These are phyloP conservation scores for Tipula vernalis DNA, from an alignment of 2,888 invertebrate species.

Conservation along the genomic window DNA sequence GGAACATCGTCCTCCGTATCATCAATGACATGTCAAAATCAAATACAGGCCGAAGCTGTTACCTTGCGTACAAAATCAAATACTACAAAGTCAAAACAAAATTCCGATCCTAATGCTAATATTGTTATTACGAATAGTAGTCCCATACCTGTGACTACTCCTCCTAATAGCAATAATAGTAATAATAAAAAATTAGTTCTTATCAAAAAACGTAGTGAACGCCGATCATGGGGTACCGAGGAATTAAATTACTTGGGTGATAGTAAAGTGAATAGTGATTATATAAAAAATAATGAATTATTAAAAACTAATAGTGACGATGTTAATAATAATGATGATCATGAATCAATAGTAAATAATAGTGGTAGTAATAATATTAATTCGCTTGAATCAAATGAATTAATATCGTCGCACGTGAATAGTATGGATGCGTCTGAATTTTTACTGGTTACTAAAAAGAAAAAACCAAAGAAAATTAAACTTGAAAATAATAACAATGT, in stretches of 20 bases:
- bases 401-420: constrained; percentile 9
- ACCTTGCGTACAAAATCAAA: constrained; percentile 9
- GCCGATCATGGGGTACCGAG: constrained; percentile 57
- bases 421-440: constrained; percentile 54
- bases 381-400: constrained; percentile 15
- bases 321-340: constrained; percentile 14
- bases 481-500: constrained; percentile 13
- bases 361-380: constrained; percentile 16
- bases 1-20: constrained; percentile 6
- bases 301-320: constrained; percentile 18
- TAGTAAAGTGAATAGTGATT: constrained; percentile 19
- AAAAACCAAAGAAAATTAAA: constrained; percentile 59
- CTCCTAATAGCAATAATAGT: constrained; percentile 11
- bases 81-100: constrained; percentile 11
- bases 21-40: constrained; percentile 4
- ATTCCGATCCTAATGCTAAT: constrained; percentile 8
- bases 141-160: neutral
- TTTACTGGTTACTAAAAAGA: constrained; percentile 72
- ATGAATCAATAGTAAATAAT: neutral
- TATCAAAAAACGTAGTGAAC: constrained; percentile 30
- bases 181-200: constrained; percentile 13
- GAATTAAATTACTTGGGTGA: constrained; percentile 39
- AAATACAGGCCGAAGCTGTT: constrained; percentile 11
- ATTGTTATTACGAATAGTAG: constrained; percentile 12
- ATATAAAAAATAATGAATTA: constrained; percentile 16